Evolutionary conservation across 2,888 invertebrate species (phyloP).

Genomic region (Escarpia spicata): DNA sequence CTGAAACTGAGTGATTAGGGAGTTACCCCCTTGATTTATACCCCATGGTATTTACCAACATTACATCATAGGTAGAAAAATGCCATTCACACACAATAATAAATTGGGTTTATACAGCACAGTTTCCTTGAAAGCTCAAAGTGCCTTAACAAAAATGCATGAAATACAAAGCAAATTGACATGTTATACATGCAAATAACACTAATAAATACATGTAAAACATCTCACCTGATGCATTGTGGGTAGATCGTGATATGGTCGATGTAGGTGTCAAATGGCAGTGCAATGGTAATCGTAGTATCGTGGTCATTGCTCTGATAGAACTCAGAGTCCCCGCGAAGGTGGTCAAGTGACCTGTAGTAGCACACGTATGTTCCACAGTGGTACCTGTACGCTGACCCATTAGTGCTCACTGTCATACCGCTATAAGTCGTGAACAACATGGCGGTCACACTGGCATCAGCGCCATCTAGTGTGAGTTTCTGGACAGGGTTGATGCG

Average conservation of each 20-base stretch:
- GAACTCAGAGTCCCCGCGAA: neutral
- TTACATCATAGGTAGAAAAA: too few relatives aligned
- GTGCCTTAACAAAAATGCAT: too few relatives aligned
- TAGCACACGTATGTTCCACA: neutral
- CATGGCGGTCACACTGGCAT: neutral
- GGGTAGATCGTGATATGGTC: constrained; percentile 48
- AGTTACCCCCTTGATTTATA: neutral
- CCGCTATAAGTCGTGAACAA: constrained; percentile 41
- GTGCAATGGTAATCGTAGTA: constrained; percentile 23
- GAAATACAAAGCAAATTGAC: too few relatives aligned
- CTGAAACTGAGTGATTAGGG: neutral
- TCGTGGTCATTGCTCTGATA: neutral
- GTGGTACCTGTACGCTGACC: constrained; percentile 31
- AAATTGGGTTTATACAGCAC: too few relatives aligned
- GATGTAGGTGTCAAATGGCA: constrained; percentile 45
- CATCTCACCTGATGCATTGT: constrained; percentile 37
- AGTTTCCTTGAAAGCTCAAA: too few relatives aligned
- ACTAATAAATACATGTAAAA: too few relatives aligned
- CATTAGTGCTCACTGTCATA: constrained; percentile 41
- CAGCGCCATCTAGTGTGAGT: constrained; percentile 34
- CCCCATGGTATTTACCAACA: neutral
- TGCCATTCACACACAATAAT: too few relatives aligned
- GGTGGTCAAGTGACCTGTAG: neutral
- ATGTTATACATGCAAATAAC: too few relatives aligned
- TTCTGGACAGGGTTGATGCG: constrained; percentile 45